These are phyloP conservation scores for Hyalella azteca DNA, from an alignment of 2,888 invertebrate species.

Conservation along the genomic window DNA sequence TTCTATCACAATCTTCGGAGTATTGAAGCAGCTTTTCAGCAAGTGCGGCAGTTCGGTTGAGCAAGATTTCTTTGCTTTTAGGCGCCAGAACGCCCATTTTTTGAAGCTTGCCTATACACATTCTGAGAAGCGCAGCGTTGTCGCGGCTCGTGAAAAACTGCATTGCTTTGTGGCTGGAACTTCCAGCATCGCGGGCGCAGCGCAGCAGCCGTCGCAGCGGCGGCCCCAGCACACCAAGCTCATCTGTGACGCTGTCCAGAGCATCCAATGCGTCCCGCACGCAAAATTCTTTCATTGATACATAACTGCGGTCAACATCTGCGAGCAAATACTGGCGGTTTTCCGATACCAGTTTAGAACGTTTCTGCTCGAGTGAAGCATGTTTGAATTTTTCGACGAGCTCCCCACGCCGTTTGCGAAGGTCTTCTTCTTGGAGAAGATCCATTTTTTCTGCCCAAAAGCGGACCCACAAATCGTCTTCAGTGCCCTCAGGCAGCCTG, in stretches of 20 bases:
- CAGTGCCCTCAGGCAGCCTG: neutral
- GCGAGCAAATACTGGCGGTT: neutral
- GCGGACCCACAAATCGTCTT: neutral
- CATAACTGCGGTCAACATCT: neutral
- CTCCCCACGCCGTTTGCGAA: neutral
- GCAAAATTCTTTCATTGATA: neutral
- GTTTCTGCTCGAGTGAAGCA: neutral
- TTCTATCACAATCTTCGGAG: neutral
- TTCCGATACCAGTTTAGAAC: neutral
- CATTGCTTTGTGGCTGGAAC: neutral
- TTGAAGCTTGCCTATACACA: neutral
- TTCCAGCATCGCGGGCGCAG: neutral
- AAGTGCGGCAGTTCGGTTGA: neutral
- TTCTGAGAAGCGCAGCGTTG: neutral
- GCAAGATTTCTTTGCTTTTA: neutral
- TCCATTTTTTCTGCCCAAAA: neutral
- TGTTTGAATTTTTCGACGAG: conserved; percentile 12
- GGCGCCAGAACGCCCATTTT: neutral
- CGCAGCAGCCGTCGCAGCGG: neutral
- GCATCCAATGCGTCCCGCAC: conserved; percentile 7
- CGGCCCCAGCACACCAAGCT: conserved; percentile 17
- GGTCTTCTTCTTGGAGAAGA: neutral
- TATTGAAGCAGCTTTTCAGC: neutral
- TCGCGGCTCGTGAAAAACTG: neutral
- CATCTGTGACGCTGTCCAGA: neutral